Evolutionary conservation across 1,140 invertebrate species (phyloP), one percentile per base, ranked within the genome.

Genomic region (Microplitis demolitor): DNA sequence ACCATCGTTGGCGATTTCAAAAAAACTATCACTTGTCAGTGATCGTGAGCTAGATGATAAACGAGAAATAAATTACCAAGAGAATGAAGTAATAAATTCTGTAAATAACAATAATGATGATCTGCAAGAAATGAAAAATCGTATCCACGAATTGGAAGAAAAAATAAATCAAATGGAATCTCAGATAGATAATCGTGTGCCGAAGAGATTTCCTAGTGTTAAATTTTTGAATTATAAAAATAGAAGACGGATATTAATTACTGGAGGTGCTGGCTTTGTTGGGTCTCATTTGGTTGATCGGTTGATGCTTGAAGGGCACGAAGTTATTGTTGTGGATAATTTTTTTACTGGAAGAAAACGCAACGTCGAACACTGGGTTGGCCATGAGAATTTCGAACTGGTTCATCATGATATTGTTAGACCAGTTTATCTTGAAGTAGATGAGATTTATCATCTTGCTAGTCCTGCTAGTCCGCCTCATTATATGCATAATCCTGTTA

Each of bases 401-500:
- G 96, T 99, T 56, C 97, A 99, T 85, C 98, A 99, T 87, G 98
- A 99, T 83, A 98, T 99, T 81, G 97, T 99, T 0, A 98, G 99
- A 87, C 97, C 98, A 14, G 87, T 99, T 8, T 99, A 96, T 88
- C 93, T 99, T 74, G 98, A 99, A 90, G 96, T 99, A 16, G 98
- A 99, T 87, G 95, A 99, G 89, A 99, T 99, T 82, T 99, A 99
- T 87, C 98, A 99, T 87, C 89, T 99, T 76, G 98, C 98, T 2
- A 99, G 97, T 81, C 98, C 98, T 35, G 98, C 98, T 3, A 98
- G 96, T 79, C 98, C 98, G 58, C 97, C 97, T 2, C 98, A 99
- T 88, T 99, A 99, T 82, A 99, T 99, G 98, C 94, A 96, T 79
- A 99, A 99, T 90, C 98, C 98, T 45, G 98, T 99, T 0, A 99